Conservation (phyloP, 2,113 vertebrate species). For the Numenius arquata region DNA sequence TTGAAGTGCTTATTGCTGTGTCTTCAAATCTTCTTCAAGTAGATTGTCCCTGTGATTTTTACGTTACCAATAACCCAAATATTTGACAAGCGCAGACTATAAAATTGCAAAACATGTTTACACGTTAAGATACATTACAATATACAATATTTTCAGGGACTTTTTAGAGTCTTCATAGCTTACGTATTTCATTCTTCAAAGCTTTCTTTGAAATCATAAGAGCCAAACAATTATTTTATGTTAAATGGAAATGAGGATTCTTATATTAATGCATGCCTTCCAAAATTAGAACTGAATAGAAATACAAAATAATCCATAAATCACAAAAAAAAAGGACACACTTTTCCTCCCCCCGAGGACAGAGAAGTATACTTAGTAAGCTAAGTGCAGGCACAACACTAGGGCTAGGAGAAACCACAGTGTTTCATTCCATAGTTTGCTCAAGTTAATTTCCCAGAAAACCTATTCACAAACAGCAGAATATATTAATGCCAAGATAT, state of each 20-base stretch:
- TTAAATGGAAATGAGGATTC: not conserved
- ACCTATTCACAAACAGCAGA: not conserved
- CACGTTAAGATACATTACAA: not conserved
- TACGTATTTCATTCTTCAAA: not conserved
- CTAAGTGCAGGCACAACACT: not conserved
- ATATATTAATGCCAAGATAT: not conserved
- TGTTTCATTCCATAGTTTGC: not conserved
- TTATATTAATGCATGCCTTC: not conserved
- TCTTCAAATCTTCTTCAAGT: not conserved
- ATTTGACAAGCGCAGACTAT: not conserved
- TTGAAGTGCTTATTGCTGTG: not conserved
- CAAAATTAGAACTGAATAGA: not conserved
- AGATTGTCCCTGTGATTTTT: not conserved
- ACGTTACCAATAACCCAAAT: not conserved
- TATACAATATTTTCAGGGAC: not conserved
- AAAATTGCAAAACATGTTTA: not conserved
- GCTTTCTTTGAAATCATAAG: not conserved
- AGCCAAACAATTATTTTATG: not conserved
- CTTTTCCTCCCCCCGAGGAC: not conserved
- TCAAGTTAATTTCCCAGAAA: not conserved
- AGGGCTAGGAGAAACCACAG: not conserved
- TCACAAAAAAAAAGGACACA: rapidly evolving
- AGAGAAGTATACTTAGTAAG: not conserved
- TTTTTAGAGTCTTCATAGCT: not conserved
- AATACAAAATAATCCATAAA: not conserved